Evolutionary conservation across 2,113 vertebrate genomes (phyloP).

Genomic region (Embiotoca jacksoni): DNA sequence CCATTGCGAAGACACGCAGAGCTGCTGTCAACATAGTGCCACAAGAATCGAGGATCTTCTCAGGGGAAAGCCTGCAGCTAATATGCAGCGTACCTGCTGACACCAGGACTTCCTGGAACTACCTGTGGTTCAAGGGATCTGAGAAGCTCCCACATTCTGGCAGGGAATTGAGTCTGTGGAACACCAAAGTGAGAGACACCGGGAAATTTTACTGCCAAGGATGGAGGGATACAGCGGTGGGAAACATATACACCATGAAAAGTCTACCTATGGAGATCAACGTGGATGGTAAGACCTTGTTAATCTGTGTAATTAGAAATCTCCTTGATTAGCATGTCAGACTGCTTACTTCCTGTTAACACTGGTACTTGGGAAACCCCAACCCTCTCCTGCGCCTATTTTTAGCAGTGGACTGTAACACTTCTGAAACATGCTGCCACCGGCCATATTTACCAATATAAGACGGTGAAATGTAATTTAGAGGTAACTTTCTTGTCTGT

Average conservation of each 20-base stretch:
- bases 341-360: not conserved
- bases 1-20: accelerated
- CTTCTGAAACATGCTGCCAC: not conserved
- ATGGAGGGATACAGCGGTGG: not conserved
- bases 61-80: slow-evolving; percentile 60
- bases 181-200: slow-evolving; percentile 3
- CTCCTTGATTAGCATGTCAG: not conserved
- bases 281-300: slow-evolving; percentile 73
- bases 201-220: slow-evolving; percentile 76
- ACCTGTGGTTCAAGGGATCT: slow-evolving; percentile 70
- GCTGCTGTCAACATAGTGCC: slow-evolving; percentile 43
- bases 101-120: slow-evolving; percentile 47
- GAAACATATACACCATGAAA: slow-evolving; percentile 16
- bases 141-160: not conserved
- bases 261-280: slow-evolving; percentile 73
- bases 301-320: not conserved
- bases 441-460: not conserved
- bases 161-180: not conserved
- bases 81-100: slow-evolving; percentile 61
- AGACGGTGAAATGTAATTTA: not conserved
- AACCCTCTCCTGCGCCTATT: not conserved
- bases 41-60: slow-evolving; percentile 54
- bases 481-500: slow-evolving; percentile 8
- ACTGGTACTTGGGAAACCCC: not conserved
- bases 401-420: not conserved